These are phyloP conservation scores for Phalacrocorax pelagicus DNA, from an alignment of 2,113 vertebrate species.

Conservation along the genomic window DNA sequence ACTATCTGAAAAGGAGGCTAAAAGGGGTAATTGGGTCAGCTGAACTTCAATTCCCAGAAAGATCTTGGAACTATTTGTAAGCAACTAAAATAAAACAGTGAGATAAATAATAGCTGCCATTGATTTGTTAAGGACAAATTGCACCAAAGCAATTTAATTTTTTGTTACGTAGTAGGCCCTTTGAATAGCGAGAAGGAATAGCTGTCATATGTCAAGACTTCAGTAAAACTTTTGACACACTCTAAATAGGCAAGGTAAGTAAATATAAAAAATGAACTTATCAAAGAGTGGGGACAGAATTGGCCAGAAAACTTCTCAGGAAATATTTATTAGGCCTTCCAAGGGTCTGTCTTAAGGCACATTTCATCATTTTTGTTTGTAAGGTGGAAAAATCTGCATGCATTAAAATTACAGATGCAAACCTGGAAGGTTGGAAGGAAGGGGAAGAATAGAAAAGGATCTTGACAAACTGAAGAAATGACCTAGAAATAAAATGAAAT, in stretches of 20 bases:
- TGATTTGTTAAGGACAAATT: background rate
- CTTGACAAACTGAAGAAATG: background rate
- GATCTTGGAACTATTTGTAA: background rate
- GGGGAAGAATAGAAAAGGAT: background rate
- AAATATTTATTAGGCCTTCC: background rate
- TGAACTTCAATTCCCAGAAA: background rate
- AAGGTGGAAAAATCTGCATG: background rate
- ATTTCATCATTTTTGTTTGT: background rate
- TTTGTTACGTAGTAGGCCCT: background rate
- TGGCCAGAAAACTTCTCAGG: background rate
- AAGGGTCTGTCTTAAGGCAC: background rate
- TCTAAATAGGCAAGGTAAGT: background rate
- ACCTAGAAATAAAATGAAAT: background rate
- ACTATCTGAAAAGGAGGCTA: background rate
- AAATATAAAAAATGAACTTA: background rate
- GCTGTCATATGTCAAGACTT: background rate
- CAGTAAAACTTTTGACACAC: background rate
- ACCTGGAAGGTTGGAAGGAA: background rate
- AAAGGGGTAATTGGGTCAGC: background rate
- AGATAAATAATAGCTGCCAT: background rate
- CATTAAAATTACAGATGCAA: background rate
- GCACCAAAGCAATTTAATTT: background rate
- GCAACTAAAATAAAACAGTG: background rate
- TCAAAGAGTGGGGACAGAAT: background rate
- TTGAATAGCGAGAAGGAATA: background rate